Conservation (phyloP, 1,140 invertebrate genomes). For the Yoshiicerus persimilis region DNA sequence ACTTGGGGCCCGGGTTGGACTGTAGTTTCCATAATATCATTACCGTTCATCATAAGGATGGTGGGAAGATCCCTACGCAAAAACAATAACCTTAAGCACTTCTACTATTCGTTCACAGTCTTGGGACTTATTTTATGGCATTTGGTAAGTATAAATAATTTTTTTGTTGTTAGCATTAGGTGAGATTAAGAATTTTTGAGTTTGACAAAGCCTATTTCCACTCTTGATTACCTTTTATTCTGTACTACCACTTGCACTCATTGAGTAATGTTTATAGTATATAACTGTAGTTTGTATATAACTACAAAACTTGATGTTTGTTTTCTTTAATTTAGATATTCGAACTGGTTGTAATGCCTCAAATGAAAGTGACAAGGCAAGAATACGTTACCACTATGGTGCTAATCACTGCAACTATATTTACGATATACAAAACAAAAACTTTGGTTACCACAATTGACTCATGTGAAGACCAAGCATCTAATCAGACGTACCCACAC, state of each 20-base stretch:
- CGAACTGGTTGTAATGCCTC: background rate
- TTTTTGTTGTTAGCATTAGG: background rate
- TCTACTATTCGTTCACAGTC: slow-evolving; percentile 28
- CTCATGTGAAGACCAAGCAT: slow-evolving; percentile 49
- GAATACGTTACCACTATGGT: slow-evolving; percentile 36
- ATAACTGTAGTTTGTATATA: too few species aligned
- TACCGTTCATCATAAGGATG: slow-evolving; percentile 64
- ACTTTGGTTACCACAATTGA: background rate
- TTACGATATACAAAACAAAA: slow-evolving; percentile 32
- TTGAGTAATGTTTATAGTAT: too few species aligned
- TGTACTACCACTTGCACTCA: too few species aligned
- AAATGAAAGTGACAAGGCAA: slow-evolving; percentile 35
- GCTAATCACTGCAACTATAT: slow-evolving; percentile 47
- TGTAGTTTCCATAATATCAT: slow-evolving; percentile 62
- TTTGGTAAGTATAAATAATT: slow-evolving; percentile 49
- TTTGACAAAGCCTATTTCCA: too few species aligned
- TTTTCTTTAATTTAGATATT: slow-evolving; percentile 29
- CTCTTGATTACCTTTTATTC: too few species aligned
- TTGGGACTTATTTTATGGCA: slow-evolving; percentile 62
- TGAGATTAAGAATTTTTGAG: background rate
- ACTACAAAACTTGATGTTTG: too few species aligned
- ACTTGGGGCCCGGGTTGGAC: slow-evolving; percentile 63
- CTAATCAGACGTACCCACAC: slow-evolving; percentile 1
- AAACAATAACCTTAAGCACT: background rate
- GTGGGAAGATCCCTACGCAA: slow-evolving; percentile 51